phyloP scores from a whole-genome alignment of 1,140 invertebrate species.

The roundworm (Caenorhabditis elegans) region WBcel235 BX284603.4:3160501-3161000 shows the following conservation, averaged over 20 bases:
- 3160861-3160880: no score
- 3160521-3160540: neutral
- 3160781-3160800: neutral
- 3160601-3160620: neutral
- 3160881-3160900: no score
- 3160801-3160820: neutral
- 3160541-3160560: no score
- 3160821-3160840: neutral
- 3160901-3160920: neutral
- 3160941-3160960: no score
- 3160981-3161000: neutral
- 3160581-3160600: no score
- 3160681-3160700: neutral
- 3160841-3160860: neutral
- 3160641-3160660: no score
- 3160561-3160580: no score
- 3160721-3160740: neutral
- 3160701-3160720: neutral
- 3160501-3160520: neutral
- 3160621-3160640: neutral
- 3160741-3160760: conserved; percentile 12
- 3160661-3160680: no score
- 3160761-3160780: neutral
- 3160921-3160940: no score
- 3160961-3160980: no score